Evolutionary conservation across 2,888 invertebrate species (phyloP).

Genomic region (Chorisops tibialis): DNA sequence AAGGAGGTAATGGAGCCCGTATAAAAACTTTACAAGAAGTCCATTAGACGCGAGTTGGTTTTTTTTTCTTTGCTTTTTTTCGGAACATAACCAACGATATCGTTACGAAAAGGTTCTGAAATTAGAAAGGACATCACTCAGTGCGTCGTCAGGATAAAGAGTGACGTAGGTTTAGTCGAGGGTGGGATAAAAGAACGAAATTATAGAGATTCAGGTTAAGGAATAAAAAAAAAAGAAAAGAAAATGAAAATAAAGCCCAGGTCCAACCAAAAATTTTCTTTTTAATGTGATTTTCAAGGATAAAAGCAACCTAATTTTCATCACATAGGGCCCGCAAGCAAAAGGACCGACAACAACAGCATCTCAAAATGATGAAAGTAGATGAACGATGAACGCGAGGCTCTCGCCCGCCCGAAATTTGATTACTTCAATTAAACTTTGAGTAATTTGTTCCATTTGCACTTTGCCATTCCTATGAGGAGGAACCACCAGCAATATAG

Average conservation of each 20-base stretch:
- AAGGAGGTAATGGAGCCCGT: constrained; percentile 26
- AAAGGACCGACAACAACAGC: not conserved
- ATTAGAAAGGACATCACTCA: constrained; percentile 30
- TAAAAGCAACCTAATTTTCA: constrained; percentile 26
- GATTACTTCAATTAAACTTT: constrained; percentile 35
- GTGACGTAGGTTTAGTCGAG: not conserved
- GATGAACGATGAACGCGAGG: not conserved
- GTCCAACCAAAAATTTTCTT: constrained; percentile 22
- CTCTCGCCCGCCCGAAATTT: constrained; percentile 26
- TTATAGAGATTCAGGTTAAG: not conserved
- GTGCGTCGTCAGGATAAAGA: not conserved
- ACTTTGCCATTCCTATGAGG: constrained; percentile 1
- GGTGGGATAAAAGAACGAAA: no score
- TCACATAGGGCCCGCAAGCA: not conserved
- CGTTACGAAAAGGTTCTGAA: constrained; percentile 19
- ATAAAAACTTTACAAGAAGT: constrained; percentile 27
- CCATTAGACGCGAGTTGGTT: constrained; percentile 14
- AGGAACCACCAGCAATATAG: not conserved
- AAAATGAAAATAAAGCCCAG: no score
- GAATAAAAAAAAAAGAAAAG: not conserved
- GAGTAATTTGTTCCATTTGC: constrained; percentile 30
- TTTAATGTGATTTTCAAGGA: constrained; percentile 30
- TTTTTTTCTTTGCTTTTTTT: not conserved
- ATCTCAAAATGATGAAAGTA: not conserved
- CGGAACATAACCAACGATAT: not conserved